These are phyloP conservation scores for Isurus oxyrinchus DNA, from an alignment of 2,113 vertebrate genomes.

Conservation along the genomic window DNA sequence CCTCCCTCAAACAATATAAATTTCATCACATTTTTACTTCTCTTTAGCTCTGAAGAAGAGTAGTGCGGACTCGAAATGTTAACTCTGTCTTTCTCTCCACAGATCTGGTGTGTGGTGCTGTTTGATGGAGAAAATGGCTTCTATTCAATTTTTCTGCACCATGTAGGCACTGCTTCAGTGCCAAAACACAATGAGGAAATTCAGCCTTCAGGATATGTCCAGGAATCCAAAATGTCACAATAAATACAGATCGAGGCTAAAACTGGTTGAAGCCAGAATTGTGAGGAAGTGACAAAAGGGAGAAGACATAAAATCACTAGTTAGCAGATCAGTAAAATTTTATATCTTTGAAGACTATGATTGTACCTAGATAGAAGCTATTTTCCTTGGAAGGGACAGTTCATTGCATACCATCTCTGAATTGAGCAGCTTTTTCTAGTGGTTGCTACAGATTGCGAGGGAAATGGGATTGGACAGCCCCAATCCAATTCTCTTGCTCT, in stretches of 20 bases:
- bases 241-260: not conserved
- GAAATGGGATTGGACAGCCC: not conserved
- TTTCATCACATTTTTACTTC: too few relatives aligned
- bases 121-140: not conserved
- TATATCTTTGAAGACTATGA: not conserved
- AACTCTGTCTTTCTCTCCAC: too few relatives aligned
- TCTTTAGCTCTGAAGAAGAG: too few relatives aligned
- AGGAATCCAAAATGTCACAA: not conserved
- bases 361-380: not conserved
- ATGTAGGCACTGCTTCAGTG: not conserved
- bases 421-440: not conserved
- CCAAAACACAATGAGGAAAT: not conserved
- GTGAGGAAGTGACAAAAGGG: not conserved
- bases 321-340: not conserved
- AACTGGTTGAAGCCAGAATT: not conserved
- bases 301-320: not conserved
- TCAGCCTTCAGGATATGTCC: not conserved
- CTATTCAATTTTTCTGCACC: not conserved
- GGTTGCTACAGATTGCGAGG: not conserved
- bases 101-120: not conserved
- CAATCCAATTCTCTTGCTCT: not conserved
- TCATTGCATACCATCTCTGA: not conserved
- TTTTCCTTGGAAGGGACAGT: not conserved
- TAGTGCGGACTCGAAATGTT: too few relatives aligned
- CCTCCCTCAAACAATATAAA: too few relatives aligned